phyloP scores from a whole-genome alignment of 2,113 vertebrate species.

The Chelonoidis abingdonii region DNA sequence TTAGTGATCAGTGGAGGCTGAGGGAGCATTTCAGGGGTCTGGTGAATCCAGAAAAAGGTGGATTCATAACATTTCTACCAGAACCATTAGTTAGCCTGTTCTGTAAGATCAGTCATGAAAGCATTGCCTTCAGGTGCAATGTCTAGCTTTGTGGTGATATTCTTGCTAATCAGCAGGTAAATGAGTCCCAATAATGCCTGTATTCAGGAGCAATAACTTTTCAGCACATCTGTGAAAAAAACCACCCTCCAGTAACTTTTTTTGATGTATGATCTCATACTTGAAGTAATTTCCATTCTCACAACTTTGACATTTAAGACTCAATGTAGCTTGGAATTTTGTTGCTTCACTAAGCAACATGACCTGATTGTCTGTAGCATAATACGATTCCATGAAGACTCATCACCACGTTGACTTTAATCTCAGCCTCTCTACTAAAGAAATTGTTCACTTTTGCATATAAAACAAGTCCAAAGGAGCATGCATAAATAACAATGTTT shows the following conservation, averaged over 20 bases:
- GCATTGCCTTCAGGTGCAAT: not conserved
- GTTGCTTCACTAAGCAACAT: not conserved
- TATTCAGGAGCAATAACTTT: not conserved
- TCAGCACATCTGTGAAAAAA: not conserved
- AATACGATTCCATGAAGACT: not conserved
- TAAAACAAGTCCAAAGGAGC: not conserved
- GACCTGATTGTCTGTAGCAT: not conserved
- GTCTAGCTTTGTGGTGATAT: too few species aligned
- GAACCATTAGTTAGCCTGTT: not conserved
- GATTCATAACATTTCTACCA: not conserved
- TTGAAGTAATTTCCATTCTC: accelerated
- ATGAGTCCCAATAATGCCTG: not conserved
- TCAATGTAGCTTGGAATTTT: not conserved
- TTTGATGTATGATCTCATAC: accelerated
- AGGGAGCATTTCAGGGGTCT: not conserved
- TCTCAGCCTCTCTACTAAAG: not conserved
- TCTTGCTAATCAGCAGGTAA: not conserved
- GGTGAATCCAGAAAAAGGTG: not conserved
- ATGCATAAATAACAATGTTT: not conserved
- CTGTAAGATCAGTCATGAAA: not conserved
- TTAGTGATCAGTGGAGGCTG: not conserved
- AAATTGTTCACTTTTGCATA: not conserved
- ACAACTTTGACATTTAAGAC: not conserved
- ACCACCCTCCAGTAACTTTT: not conserved
- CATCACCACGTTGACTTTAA: not conserved